Conservation (phyloP, 2,888 invertebrate genomes). For the Drosophila anomalata region DNA sequence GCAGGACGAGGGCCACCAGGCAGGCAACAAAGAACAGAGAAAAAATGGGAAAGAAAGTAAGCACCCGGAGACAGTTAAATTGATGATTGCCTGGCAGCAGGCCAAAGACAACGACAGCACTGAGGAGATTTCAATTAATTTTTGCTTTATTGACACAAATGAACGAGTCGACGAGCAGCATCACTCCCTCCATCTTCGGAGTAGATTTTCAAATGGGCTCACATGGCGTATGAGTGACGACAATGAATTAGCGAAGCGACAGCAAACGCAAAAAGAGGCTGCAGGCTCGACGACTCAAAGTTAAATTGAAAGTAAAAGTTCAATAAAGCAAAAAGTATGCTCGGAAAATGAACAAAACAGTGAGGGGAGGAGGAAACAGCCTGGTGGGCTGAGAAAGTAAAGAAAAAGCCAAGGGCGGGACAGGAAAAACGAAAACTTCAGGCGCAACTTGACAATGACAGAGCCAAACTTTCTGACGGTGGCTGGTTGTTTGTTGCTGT, state of each 20-base stretch:
- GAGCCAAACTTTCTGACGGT: constrained; percentile 67
- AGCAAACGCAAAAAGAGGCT: constrained; percentile 37
- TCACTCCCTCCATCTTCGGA: constrained; percentile 6
- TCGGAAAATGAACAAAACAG: constrained; percentile 31
- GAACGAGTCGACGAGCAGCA: constrained; percentile 38
- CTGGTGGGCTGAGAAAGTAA: background rate
- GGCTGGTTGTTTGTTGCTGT: constrained; percentile 55
- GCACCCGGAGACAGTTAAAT: constrained; percentile 56
- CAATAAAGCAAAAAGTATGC: constrained; percentile 69
- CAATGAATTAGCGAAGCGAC: constrained; percentile 61
- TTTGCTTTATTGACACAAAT: constrained; percentile 62
- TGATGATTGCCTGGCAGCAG: constrained; percentile 64
- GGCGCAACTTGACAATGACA: constrained; percentile 75
- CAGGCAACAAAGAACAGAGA: background rate
- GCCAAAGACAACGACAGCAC: constrained; percentile 30
- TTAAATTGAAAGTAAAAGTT: constrained; percentile 79
- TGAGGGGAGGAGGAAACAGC: background rate
- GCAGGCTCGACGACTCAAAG: constrained; percentile 56
- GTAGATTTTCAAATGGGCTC: constrained; percentile 23
- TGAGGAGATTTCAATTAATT: constrained; percentile 74
- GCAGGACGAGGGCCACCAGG: constrained; percentile 32
- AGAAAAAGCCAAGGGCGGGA: background rate
- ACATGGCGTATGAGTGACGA: constrained; percentile 67
- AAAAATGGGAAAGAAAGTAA: constrained; percentile 38
- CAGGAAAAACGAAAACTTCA: constrained; percentile 54